Evolutionary conservation across 2,113 vertebrate species (phyloP).

Genomic region (Poeciliopsis retropinna): DNA sequence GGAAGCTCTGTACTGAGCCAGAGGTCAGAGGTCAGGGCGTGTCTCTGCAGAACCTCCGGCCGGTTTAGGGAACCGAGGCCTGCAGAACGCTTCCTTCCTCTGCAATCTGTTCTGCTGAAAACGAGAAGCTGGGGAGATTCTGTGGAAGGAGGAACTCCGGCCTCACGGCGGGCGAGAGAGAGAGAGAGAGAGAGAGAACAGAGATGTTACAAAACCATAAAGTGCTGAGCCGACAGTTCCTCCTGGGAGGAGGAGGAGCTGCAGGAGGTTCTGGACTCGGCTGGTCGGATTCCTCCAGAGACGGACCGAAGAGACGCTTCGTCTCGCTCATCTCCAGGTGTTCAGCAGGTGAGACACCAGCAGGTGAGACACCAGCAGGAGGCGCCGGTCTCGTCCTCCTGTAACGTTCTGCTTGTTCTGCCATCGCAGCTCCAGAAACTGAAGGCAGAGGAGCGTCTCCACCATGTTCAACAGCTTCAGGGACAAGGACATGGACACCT

Average conservation of each 20-base stretch:
- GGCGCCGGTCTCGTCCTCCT: too few relatives aligned
- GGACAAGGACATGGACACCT: constrained; percentile 12
- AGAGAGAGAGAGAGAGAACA: too few relatives aligned
- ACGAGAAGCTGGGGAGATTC: neutral
- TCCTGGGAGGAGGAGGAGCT: neutral
- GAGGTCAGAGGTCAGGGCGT: too few relatives aligned
- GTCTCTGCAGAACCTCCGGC: too few relatives aligned
- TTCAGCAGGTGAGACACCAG: neutral
- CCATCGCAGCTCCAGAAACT: neutral
- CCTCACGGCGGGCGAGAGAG: too few relatives aligned
- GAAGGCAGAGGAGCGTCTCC: accelerated
- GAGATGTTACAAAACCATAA: neutral
- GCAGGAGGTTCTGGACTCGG: neutral
- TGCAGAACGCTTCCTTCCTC: neutral
- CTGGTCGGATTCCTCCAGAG: too few relatives aligned
- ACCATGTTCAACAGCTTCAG: neutral
- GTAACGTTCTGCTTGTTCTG: too few relatives aligned
- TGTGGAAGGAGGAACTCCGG: neutral
- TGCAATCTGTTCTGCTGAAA: neutral
- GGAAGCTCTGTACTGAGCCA: too few relatives aligned
- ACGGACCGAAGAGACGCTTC: neutral
- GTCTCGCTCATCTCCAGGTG: neutral
- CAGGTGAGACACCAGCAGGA: neutral
- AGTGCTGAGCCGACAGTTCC: neutral
- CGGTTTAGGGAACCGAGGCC: neutral